Evolutionary conservation across 2,113 vertebrate species (phyloP), one percentile per base, ranked within the genome.

Genomic region (Blennius ocellaris): DNA sequence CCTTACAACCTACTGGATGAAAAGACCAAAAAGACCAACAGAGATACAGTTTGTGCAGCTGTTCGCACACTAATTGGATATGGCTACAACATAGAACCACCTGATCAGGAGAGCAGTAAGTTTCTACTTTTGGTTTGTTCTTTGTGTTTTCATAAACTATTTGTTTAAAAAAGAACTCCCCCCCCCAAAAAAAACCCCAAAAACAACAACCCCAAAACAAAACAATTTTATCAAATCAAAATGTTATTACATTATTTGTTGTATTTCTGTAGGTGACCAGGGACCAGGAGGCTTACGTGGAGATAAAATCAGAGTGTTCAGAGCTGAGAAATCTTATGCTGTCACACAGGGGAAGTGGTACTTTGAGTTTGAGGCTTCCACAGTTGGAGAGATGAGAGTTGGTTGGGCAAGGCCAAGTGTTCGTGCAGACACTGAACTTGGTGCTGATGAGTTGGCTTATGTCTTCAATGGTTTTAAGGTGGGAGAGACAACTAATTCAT

Each of bases 391-490:
- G 85, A 98, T 97, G 97, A 92, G 97, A 57, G 96, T 98, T 36
- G 97, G 97, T 12, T 97, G 97, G 97, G 96, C 96, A 0, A 89
- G 96, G 11, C 97, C 96, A 0, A 93, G 90, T 6, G 94, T 96
- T 52, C 91, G 94, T 0, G 95, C 97, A 0, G 96, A 97, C 15
- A 83, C 88, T 11, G 96, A 96, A 58, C 92, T 98, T 17, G 97
- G 97, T 8, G 93, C 92, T 0, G 97, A 98, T 48, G 96, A 97
- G 0, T 86, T 96, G 17, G 94, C 96, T 0, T 98, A 96, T 7
- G 96, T 97, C 85, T 98, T 98, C 93, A 97, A 97, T 1, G 97
- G 97, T 38, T 96, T 94, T 74, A 95, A 96, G 64, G 97, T 97
- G 60, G 14, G 94, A 82, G 0, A 16, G 12, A 48, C 1, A 40